Conservation (phyloP, 2,113 vertebrate genomes). For the Cyanoliseus patagonus region DNA sequence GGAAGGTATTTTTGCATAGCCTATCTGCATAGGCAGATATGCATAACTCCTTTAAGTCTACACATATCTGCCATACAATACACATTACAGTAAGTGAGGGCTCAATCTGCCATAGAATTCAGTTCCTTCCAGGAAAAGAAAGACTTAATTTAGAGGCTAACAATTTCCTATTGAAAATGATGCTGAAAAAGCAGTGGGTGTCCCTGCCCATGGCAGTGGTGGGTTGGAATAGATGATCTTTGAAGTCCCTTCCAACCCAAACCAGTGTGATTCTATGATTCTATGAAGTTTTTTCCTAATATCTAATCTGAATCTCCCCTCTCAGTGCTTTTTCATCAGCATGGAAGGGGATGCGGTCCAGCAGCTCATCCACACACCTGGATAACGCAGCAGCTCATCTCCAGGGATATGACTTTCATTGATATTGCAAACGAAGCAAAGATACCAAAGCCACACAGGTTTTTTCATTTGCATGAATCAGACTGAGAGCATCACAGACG, state of each 20-base stretch:
- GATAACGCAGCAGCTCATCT: background rate
- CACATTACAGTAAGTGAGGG: background rate
- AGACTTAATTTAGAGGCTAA: background rate
- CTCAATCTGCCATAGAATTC: background rate
- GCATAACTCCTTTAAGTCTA: background rate
- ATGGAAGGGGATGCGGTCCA: background rate
- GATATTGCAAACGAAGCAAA: background rate
- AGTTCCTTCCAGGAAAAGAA: background rate
- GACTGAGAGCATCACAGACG: background rate
- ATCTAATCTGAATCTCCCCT: background rate
- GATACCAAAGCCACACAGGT: background rate
- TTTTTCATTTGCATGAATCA: background rate
- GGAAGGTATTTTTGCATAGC: background rate
- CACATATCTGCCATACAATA: background rate
- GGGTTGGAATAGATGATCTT: background rate
- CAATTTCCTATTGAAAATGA: background rate
- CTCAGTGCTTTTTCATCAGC: background rate
- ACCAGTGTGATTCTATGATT: background rate
- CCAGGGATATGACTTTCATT: background rate
- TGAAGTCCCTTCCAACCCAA: background rate
- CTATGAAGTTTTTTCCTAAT: background rate
- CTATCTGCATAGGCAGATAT: background rate
- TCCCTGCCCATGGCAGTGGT: background rate
- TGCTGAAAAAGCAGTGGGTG: background rate
- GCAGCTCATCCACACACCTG: background rate